phyloP scores from a whole-genome alignment of 1,140 invertebrate species.

The Aradophagus sp. region DNA sequence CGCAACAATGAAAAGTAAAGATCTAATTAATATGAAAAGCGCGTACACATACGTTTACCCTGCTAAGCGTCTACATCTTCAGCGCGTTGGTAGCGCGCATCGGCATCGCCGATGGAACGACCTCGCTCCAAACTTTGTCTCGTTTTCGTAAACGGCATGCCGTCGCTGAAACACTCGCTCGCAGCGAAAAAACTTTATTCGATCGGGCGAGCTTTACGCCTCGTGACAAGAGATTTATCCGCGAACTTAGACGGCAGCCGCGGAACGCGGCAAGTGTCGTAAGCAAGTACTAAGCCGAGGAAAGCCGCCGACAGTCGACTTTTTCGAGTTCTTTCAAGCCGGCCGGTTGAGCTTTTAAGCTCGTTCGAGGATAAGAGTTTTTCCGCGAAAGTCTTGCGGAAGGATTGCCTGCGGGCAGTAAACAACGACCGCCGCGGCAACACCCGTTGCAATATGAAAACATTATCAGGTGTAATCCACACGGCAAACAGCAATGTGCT shows the following conservation, averaged over 20 bases:
- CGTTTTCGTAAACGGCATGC: background rate
- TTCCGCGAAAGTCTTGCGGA: conserved; percentile 50
- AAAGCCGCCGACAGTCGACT: conserved; percentile 52
- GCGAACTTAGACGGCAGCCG: conserved; percentile 49
- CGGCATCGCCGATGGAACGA: conserved; percentile 22
- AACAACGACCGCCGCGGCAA: conserved; percentile 56
- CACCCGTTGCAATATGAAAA: conserved; percentile 61
- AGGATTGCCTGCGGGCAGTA: conserved; percentile 52
- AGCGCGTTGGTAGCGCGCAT: conserved; percentile 3
- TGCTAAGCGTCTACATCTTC: conserved; percentile 15
- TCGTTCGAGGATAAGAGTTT: conserved; percentile 56
- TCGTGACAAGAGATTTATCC: conserved; percentile 48
- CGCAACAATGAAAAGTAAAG: too few relatives aligned
- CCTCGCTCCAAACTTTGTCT: conserved; percentile 15
- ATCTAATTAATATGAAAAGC: conserved; percentile 1
- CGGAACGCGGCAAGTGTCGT: conserved; percentile 51
- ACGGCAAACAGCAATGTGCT: conserved; percentile 60
- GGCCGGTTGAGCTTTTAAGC: conserved; percentile 56
- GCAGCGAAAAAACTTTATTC: conserved; percentile 28
- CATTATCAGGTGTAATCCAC: conserved; percentile 59
- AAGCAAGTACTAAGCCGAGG: conserved; percentile 60
- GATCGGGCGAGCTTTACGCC: conserved; percentile 33
- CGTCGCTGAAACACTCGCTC: conserved; percentile 20
- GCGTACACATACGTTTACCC: background rate
- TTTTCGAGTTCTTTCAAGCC: conserved; percentile 57